Conservation (phyloP, 2,113 vertebrate genomes). For the Tupaia tana region DNA sequence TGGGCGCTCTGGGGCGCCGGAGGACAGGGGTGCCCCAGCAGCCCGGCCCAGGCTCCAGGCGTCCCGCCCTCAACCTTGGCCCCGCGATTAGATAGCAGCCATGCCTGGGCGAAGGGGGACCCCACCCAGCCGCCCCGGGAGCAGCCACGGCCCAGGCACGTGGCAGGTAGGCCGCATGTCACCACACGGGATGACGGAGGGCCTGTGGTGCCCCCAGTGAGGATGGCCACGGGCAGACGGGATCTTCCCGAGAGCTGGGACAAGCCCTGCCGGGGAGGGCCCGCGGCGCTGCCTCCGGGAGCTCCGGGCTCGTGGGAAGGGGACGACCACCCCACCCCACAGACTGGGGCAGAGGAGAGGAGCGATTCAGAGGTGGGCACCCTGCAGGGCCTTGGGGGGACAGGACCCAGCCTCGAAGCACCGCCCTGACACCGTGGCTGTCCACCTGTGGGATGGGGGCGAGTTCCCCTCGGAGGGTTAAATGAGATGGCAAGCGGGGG, state of each 20-base stretch:
- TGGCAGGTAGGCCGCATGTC: not conserved
- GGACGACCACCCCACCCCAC: too few relatives aligned
- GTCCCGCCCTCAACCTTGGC: not conserved
- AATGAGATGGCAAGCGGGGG: not conserved
- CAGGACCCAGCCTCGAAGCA: fast-evolving
- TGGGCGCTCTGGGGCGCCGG: fast-evolving
- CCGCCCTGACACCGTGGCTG: not conserved
- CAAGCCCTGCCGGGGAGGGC: too few relatives aligned
- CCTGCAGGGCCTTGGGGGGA: too few relatives aligned
- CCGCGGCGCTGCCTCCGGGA: too few relatives aligned
- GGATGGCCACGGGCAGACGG: too few relatives aligned
- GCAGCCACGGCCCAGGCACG: not conserved
- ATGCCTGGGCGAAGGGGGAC: not conserved
- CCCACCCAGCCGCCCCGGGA: not conserved
- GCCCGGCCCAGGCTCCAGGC: not conserved
- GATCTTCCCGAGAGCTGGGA: too few relatives aligned
- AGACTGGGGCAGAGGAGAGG: too few relatives aligned
- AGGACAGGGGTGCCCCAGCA: fast-evolving
- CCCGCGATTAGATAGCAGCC: conserved; percentile 46
- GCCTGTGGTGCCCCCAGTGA: too few relatives aligned
- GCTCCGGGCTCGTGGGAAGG: too few relatives aligned
- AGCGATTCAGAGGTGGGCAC: too few relatives aligned
- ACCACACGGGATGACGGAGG: fast-evolving
- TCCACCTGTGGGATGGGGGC: not conserved
- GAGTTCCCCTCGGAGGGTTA: not conserved